Base-by-base conservation (phyloP, 92 coral and sea anemone species). In the Heliopora coerulea region DNA sequence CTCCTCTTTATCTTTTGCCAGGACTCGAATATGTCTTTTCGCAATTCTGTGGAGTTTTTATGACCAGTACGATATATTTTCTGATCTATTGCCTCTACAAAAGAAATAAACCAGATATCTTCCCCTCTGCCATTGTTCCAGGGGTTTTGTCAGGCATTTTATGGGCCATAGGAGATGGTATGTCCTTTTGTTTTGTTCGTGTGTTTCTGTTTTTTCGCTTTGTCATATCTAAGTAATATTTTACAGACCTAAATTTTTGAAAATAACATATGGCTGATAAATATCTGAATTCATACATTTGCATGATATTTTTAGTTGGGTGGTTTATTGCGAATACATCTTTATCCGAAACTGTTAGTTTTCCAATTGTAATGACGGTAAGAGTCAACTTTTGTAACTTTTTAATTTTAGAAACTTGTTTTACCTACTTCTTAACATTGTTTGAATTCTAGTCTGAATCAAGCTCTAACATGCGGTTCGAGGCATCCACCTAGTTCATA, bases 311-410 rank as follows among this genome's bases (percentile, higher is more conserved):
- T 70, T 23, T 50, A 70, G 77, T 54, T 52, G 44, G 49, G 18
- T 70, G 77, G 77, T 70, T 52, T 70, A 31, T 70, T 52, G 77
- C 77, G 54, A 70, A 70, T 70, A 70, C 77, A 21, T 17, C 30
- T 33, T 70, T 70, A 70, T 70, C 77, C 29, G 77, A 70, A 33
- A 35, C 63, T 28, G 17, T 70, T 10, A 70, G 77, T 54, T 70
- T 70, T 26, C 77, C 77, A 5, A 70, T 70, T 52, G 63, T 70
- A 70, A 70, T 63, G 26, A 70, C 63, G 29, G 77, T 70, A 54
- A 52, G 77, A 34, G 18, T 20, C 49, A 37, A 37, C 42, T 37
- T 46, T 46, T 46, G 2, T 2, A 10, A 46, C n/a, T 46, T 46
- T 46, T 46, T 8, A 8, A 46, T 46, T 7, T 46, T 46, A 6